A percentile compares a stretch with the other conserved stretches of the same genome.
Evolutionary conservation across 35 echinoderm and acorn worm genomes (phyloP).

Genomic region (Eucidaris tribuloides): DNA sequence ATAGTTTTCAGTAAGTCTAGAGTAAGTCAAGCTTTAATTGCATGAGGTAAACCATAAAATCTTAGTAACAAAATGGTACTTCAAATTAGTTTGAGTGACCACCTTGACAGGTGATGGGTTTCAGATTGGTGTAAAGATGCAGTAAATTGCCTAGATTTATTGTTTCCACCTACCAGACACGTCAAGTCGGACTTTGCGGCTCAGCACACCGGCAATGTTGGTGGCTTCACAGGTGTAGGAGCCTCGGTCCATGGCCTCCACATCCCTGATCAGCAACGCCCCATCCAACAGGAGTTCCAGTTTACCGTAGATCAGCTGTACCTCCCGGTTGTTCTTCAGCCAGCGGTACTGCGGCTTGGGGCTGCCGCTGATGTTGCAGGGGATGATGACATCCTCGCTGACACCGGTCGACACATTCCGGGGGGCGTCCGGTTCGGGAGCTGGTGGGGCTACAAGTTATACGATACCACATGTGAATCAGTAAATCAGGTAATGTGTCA

Average conservation of each 20-base stretch:
- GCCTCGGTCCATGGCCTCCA: conserved; percentile 64
- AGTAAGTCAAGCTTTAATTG: no score
- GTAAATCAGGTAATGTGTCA: no score
- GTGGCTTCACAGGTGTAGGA: conserved; percentile 64
- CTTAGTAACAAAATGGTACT: no score
- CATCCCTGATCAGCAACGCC: conserved; percentile 53
- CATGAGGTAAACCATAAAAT: no score
- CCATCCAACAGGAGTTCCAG: conserved; percentile 39
- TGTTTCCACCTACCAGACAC: conserved; percentile 49
- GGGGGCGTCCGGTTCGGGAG: conserved; percentile 34
- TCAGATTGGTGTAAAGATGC: no score
- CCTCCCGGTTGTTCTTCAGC: conserved; percentile 68
- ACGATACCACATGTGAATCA: no score
- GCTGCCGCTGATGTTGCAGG: conserved; percentile 62
- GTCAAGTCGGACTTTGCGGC: conserved; percentile 36
- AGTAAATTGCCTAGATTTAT: no score
- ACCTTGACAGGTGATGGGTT: no score
- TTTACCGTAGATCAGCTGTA: conserved; percentile 46
- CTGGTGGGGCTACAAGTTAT: conserved; percentile 52
- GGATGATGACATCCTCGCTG: conserved; percentile 53
- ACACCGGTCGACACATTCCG: conserved; percentile 35
- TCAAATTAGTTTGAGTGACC: no score
- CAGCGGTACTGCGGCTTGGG: conserved; percentile 74
- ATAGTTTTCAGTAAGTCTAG: no score
- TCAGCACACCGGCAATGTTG: conserved; percentile 69